These are phyloP conservation scores for Copidosoma floridanum DNA, from an alignment of 1,140 invertebrate species.

Conservation along the genomic window DNA sequence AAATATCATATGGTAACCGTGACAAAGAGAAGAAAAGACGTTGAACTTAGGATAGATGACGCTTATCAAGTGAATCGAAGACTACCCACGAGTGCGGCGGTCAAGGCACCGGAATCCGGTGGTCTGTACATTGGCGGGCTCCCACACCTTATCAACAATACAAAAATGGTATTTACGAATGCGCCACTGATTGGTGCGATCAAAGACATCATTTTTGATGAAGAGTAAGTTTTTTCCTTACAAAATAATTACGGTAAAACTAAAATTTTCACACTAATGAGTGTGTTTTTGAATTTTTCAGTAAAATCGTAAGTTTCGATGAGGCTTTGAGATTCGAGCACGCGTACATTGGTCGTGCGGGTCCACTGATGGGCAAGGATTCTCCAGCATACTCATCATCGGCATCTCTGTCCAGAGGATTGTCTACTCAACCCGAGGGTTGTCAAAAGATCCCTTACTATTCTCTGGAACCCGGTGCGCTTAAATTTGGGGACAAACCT, in stretches of 20 bases:
- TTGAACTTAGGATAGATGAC: constrained; percentile 68
- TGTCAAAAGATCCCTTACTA: constrained; percentile 69
- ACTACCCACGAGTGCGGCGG: constrained; percentile 54
- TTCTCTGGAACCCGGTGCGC: constrained; percentile 74
- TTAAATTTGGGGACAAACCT: constrained; percentile 80
- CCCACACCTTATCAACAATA: constrained; percentile 57
- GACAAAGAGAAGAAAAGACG: constrained; percentile 56
- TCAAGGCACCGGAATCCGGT: constrained; percentile 56
- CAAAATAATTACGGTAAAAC: neutral
- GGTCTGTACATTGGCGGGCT: constrained; percentile 68
- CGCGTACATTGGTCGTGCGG: constrained; percentile 69
- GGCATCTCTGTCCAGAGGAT: constrained; percentile 46
- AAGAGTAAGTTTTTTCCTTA: constrained; percentile 66
- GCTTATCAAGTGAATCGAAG: constrained; percentile 54
- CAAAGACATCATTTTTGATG: constrained; percentile 77
- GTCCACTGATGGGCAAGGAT: constrained; percentile 62
- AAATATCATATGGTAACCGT: constrained; percentile 63
- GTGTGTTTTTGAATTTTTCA: neutral
- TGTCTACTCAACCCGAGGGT: constrained; percentile 54
- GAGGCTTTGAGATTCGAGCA: constrained; percentile 66
- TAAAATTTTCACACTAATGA: neutral
- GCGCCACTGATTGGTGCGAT: constrained; percentile 70
- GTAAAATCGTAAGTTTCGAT: constrained; percentile 60
- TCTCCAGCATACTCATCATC: constrained; percentile 42
- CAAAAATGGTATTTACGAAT: constrained; percentile 58